Base-by-base conservation (phyloP, 92 coral and sea anemone genomes). In the Ricordea florida region DNA sequence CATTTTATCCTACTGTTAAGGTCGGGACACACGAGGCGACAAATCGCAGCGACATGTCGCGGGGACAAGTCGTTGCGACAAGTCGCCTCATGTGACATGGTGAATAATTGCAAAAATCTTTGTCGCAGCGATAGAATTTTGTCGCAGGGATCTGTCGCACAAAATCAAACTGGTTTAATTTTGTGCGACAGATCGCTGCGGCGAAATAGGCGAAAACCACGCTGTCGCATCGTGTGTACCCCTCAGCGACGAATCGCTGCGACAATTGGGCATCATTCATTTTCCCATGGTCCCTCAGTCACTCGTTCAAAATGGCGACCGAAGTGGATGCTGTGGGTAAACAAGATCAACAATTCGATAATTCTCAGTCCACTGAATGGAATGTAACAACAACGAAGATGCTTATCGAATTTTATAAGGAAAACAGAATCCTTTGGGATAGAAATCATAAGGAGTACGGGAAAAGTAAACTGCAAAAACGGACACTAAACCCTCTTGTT, bases 21-120 rank as follows among this genome's bases (percentile, higher is more conserved):
- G 42, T 26, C 42, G 63, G 10, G 63, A 68, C 62, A 68, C 59
- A 68, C 62, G 29, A 68, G 76, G 78, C 64, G 53, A 70, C 66
- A 32, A 53, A 27, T 71, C 50, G 55, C 78, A 10, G 78, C 51
- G 51, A 71, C 55, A 52, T 15, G 31, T 32, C 23, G 64, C 42
- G 11, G 66, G 51, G 49, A 71, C 55, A 37, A 24, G 66, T 53
- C 16, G 66, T 40, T 1, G 49, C 53, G 6, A 50, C 45, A 35
- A 50, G 13, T 51, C 22, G 48, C 32, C 47, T 50, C 48, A 27
- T 69, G 78, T 53, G 50, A 27, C 48, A 29, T 33, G 34, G 43
- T 24, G 11, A 4, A 47, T 30, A 27, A 27, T 69, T 46, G 57
- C 3, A 20, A 43, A 41, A 59, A 61, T 57, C 50, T 22, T 72